phyloP scores from a whole-genome alignment of 37 sponge, comb jelly and placozoan genomes.

The Ianthella basta region DNA sequence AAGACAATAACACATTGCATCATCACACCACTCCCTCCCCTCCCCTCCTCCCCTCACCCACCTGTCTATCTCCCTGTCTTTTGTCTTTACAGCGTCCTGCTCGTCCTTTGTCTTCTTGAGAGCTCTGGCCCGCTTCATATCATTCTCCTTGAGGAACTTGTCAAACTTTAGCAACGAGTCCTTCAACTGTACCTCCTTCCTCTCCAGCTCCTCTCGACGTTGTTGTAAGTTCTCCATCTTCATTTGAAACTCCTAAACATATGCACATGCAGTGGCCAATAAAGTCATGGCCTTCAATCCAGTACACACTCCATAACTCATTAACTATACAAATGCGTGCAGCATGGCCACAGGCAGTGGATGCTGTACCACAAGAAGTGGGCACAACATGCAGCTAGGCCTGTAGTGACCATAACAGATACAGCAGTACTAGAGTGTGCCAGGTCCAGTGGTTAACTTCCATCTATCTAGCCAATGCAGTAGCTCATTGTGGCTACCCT shows the following conservation, averaged over 20 bases:
- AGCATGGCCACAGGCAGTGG: no score
- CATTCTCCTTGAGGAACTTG: slow-evolving; percentile 98
- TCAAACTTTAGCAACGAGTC: slow-evolving; percentile 95
- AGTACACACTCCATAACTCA: no score
- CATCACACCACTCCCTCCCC: not conserved
- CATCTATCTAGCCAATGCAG: no score
- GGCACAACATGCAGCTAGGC: slow-evolving; percentile 16
- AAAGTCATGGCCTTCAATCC: no score
- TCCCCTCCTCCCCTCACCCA: not conserved
- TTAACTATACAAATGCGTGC: no score
- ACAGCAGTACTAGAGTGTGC: no score
- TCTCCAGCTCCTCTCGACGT: slow-evolving; percentile 94
- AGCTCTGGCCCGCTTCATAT: slow-evolving; percentile 91
- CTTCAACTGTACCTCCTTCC: slow-evolving; percentile 90
- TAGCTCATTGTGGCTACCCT: no score
- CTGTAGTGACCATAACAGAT: no score
- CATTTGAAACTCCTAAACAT: slow-evolving; percentile 91
- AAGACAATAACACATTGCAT: not conserved
- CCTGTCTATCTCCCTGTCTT: slow-evolving; percentile 87
- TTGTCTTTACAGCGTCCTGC: slow-evolving; percentile 73
- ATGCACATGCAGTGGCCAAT: not conserved
- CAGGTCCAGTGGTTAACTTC: no score
- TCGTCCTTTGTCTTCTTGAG: slow-evolving; percentile 91
- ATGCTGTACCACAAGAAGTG: not conserved
- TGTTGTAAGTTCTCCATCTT: slow-evolving; percentile 98